These are phyloP conservation scores for Melanargia galathea DNA, from an alignment of 2,888 invertebrate species.

Conservation along the genomic window DNA sequence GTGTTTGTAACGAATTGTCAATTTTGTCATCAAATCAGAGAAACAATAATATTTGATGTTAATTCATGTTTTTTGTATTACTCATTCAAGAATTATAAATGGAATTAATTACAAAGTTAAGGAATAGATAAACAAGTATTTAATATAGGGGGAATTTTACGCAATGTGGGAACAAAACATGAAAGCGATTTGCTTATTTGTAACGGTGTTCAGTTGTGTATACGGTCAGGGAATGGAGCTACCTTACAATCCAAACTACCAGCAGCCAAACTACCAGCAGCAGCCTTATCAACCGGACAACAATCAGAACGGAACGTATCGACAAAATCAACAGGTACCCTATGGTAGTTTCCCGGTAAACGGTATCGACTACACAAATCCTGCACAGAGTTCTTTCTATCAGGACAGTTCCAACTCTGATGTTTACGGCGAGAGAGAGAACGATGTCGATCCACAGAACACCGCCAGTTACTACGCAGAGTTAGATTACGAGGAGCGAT, in stretches of 20 bases:
- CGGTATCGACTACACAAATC: slow-evolving; percentile 59
- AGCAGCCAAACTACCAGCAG: slow-evolving; percentile 62
- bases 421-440: slow-evolving; percentile 61
- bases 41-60: neutral
- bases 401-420: slow-evolving; percentile 62
- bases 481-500: slow-evolving; percentile 71
- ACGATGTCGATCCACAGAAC: slow-evolving; percentile 68
- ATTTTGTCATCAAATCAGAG: slow-evolving; percentile 15
- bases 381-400: slow-evolving; percentile 71
- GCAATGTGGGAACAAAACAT: slow-evolving; percentile 56
- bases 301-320: slow-evolving; percentile 61
- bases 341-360: slow-evolving; percentile 73
- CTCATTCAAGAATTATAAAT: neutral
- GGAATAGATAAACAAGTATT: neutral
- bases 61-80: neutral
- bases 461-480: slow-evolving; percentile 70
- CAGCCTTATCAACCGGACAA: slow-evolving; percentile 55
- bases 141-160: slow-evolving; percentile 1
- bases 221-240: slow-evolving; percentile 63
- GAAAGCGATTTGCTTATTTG: slow-evolving; percentile 57
- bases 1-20: slow-evolving; percentile 23
- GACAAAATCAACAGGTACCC: slow-evolving; percentile 65
- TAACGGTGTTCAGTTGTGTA: slow-evolving; percentile 58
- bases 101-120: neutral
- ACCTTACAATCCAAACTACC: slow-evolving; percentile 64